A percentile compares a stretch with the other conserved stretches of the same genome.
Evolutionary conservation across 2,888 invertebrate genomes (phyloP).

Genomic region (Amiota mariae): DNA sequence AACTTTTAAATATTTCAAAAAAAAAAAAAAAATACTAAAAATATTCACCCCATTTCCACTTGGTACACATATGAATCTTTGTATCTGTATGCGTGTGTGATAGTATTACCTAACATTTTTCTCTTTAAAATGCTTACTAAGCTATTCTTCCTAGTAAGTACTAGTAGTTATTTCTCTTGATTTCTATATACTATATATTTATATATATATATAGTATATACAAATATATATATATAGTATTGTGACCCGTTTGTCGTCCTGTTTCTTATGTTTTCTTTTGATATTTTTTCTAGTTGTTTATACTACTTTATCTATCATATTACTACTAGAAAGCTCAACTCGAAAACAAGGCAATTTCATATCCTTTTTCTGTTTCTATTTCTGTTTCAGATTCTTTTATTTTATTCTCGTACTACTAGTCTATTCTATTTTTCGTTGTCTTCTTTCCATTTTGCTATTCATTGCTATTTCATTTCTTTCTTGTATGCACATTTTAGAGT

Average conservation of each 20-base stretch:
- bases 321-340: neutral
- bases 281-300: neutral
- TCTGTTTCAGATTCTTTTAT: constrained; percentile 17
- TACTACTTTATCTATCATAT: neutral
- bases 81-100: constrained; percentile 29
- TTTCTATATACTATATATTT: neutral
- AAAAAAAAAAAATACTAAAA: no score
- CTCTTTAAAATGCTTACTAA: no score
- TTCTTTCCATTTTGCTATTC: neutral
- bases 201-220: neutral
- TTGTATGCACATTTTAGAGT: neutral
- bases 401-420: no score
- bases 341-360: constrained; percentile 10
- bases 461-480: neutral
- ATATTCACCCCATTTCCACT: constrained; percentile 23
- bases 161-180: no score
- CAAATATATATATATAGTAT: neutral
- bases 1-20: constrained; percentile 3
- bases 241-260: constrained; percentile 1
- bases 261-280: neutral
- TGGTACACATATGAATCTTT: constrained; percentile 38
- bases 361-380: constrained; percentile 14
- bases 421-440: neutral
- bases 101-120: neutral
- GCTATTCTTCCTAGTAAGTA: no score